Evolutionary conservation across 2,888 invertebrate species (phyloP).

Genomic region (Chrysolina oricalcia): DNA sequence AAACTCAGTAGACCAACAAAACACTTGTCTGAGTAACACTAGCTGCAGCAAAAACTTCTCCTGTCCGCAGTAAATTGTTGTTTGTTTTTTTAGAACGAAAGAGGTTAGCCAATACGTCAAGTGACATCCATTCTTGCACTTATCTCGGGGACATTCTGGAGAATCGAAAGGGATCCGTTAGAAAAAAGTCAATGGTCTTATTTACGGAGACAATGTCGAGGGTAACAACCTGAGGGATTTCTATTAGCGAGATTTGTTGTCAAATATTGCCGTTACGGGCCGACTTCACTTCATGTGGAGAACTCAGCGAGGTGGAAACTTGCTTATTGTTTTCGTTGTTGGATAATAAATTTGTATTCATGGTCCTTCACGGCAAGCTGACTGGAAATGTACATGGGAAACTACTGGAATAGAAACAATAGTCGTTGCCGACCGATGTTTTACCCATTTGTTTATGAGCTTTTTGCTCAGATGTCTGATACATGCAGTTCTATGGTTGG

Average conservation of each 20-base stretch:
- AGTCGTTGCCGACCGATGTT: too few species aligned
- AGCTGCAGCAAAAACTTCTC: neutral
- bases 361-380: too few species aligned
- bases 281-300: neutral
- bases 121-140: conserved; percentile 14
- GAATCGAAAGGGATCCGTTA: conserved; percentile 9
- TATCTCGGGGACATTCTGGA: neutral
- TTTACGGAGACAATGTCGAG: conserved; percentile 18
- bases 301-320: neutral
- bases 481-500: too few species aligned
- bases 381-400: too few species aligned
- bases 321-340: neutral
- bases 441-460: too few species aligned
- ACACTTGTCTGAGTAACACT: neutral
- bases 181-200: conserved; percentile 16
- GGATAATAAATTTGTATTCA: neutral
- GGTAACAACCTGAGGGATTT: conserved; percentile 9
- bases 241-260: conserved; percentile 21
- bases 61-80: neutral
- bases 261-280: neutral
- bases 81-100: neutral
- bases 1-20: conserved; percentile 10
- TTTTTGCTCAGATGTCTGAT: too few species aligned
- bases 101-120: conserved; percentile 1
- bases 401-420: too few species aligned